Evolutionary conservation across 2,113 vertebrate species (phyloP).

Genomic region (Pycnonotus jocosus): DNA sequence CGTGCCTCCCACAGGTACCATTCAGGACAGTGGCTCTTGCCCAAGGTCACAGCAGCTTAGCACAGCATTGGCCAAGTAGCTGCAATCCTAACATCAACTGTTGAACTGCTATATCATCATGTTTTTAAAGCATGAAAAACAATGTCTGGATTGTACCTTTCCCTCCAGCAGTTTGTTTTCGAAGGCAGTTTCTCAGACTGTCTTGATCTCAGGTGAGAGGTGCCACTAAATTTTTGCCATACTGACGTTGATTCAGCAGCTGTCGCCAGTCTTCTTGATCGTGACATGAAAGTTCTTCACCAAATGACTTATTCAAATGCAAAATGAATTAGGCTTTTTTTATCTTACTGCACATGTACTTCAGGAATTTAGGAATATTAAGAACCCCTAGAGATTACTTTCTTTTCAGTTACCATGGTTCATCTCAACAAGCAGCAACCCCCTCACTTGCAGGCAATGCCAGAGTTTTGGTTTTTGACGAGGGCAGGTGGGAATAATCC

Average conservation of each 20-base stretch:
- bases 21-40: background rate
- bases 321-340: background rate
- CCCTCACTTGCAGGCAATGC: background rate
- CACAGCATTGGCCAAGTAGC: background rate
- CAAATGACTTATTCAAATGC: background rate
- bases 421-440: background rate
- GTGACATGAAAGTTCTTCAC: background rate
- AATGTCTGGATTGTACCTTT: background rate
- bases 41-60: background rate
- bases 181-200: background rate
- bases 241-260: background rate
- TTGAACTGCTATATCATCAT: background rate
- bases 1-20: rapidly evolving
- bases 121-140: background rate
- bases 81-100: background rate
- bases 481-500: background rate
- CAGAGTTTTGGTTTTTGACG: background rate
- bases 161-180: background rate
- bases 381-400: background rate
- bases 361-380: slow-evolving; percentile 11
- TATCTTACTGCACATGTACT: background rate
- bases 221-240: background rate
- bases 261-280: background rate
- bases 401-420: slow-evolving; percentile 11
- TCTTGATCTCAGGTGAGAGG: background rate